Conservation (phyloP, 2,888 invertebrate genomes). For the Luperina testacea region DNA sequence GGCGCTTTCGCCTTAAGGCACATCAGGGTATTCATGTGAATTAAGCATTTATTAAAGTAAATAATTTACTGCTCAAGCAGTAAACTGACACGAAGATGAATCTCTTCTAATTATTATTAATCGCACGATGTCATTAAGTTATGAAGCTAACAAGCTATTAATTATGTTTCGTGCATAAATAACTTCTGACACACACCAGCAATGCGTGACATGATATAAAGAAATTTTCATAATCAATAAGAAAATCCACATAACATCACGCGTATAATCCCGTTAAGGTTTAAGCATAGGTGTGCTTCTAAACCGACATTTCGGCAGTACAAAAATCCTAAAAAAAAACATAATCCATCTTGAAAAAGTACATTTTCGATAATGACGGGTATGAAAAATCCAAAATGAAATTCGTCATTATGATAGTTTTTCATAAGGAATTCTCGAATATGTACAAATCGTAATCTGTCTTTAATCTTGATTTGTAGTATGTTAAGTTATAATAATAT, state of each 20-base stretch:
- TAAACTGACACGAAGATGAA: slow-evolving; percentile 9
- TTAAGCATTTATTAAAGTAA: not conserved
- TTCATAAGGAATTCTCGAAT: not conserved
- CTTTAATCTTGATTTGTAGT: not conserved
- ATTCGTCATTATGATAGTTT: not conserved
- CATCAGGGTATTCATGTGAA: not conserved
- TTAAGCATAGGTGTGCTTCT: not conserved
- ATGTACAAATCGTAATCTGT: not conserved
- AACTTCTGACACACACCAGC: not conserved
- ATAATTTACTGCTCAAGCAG: not conserved
- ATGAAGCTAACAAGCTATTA: slow-evolving; percentile 5
- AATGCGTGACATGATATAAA: slow-evolving; percentile 1
- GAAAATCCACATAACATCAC: not conserved
- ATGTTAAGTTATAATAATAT: not conserved
- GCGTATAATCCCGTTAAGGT: not conserved
- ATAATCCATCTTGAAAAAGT: not conserved
- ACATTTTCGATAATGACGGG: not conserved
- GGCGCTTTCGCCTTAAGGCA: no score
- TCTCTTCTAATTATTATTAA: slow-evolving; percentile 32
- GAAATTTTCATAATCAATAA: not conserved
- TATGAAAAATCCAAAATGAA: not conserved
- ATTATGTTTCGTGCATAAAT: slow-evolving; percentile 20
- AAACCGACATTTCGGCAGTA: not conserved
- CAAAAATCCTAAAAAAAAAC: not conserved
- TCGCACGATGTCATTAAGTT: slow-evolving; percentile 13